Percentiles rank a stretch among this genome's conserved stretches.
These are phyloP conservation scores for Apostichopus leukothele DNA, from an alignment of 53 echinoderm and acorn worm genomes.

Conservation along the genomic window DNA sequence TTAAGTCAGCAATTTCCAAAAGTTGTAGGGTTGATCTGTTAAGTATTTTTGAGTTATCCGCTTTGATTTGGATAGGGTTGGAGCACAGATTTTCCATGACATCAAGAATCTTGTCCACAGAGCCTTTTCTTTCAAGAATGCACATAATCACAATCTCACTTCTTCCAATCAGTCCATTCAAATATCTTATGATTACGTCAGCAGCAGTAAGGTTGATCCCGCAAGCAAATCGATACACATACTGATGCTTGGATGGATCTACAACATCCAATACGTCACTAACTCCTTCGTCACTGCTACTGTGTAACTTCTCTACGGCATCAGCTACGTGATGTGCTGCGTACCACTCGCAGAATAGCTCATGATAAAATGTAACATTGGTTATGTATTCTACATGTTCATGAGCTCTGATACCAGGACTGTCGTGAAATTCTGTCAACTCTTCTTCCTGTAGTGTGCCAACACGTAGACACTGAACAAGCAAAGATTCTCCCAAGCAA, in stretches of 20 bases:
- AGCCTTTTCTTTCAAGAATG: background rate
- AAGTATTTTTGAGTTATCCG: background rate
- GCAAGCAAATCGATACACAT: background rate
- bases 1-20: background rate
- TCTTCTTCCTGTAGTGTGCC: constrained; percentile 10
- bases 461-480: background rate
- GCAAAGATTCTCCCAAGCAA: background rate
- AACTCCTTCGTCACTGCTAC: background rate
- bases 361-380: background rate
- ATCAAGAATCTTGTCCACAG: background rate
- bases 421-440: background rate
- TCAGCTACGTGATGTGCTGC: background rate
- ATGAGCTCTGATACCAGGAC: background rate
- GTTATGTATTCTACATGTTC: background rate
- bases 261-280: background rate
- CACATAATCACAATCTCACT: background rate
- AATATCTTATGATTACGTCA: background rate
- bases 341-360: constrained; percentile 18
- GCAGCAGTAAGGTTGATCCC: background rate
- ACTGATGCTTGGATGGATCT: background rate
- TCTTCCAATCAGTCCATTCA: background rate
- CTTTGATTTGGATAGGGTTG: background rate
- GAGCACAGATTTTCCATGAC: background rate
- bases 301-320: background rate
- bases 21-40: background rate